Base-by-base conservation (phyloP, 2,113 vertebrate genomes). In the Limnothrissa miodon region DNA sequence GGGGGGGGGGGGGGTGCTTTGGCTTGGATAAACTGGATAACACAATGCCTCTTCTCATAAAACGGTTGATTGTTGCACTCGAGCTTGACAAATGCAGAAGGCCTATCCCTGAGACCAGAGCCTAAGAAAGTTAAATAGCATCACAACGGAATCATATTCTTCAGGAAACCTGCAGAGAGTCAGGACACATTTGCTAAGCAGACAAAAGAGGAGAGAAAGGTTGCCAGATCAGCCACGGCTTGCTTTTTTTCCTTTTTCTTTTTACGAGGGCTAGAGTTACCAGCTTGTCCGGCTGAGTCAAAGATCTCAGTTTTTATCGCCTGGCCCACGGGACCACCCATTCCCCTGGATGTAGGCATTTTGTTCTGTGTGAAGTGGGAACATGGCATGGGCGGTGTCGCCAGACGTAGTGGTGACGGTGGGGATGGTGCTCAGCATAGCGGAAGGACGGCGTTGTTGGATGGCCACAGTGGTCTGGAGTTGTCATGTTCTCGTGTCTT, bases 401-500 rank as follows among this genome's bases (percentile, higher is more conserved):
- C 59, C 59, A 25, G n/a, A 29, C 4, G 8, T 6, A n/a, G 59
- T 25, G 45, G 66, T 23, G 6, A 56, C 10, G n/a, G 10, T 29
- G 29, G 62, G 9, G 66, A 10, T n/a, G 23, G n/a, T 23, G 13
- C 66, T 17, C 29, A 39, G 66, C 11, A 13, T 29, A 74, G 66
- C 66, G 66, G 66, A 74, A 74, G 66, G 10, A 74, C 10, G 66
- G 66, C 29, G 66, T 74, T 74, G 66, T 74, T 33, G 11, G 66
- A 74, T 74, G 33, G 66, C 66, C 66, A 36, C 66, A 33, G 66
- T 33, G 66, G 66, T 74, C 66, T 74, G 66, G 66, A 74, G 66
- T 74, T 74, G 66, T 74, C 66, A 74, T 74, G 66, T 74, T 74
- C n/a, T n/a, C 66, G 15, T 74, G 66, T 74, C 66, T 74, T 74